Percentiles rank a stretch among this genome's conserved stretches.
These are phyloP conservation scores for Podarcis lilfordi DNA, from an alignment of 2,797 vertebrate genomes.

Conservation along the genomic window DNA sequence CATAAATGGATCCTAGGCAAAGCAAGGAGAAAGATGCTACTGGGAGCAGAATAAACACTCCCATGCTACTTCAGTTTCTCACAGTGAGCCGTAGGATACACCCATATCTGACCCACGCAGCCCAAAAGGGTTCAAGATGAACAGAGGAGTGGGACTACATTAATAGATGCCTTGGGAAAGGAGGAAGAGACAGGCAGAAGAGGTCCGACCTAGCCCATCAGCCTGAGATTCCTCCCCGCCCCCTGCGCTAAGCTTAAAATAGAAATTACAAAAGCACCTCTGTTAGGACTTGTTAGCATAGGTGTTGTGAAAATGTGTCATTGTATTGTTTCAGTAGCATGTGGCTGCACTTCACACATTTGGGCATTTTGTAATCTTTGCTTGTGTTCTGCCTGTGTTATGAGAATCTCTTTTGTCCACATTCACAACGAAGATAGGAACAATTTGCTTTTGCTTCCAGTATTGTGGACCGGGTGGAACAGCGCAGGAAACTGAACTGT, in stretches of 20 bases:
- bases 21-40: neutral
- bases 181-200: neutral
- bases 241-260: neutral
- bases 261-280: neutral
- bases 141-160: neutral
- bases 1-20: neutral
- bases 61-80: neutral
- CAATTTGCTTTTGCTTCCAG: conserved; percentile 75
- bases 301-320: neutral
- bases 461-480: conserved; percentile 87
- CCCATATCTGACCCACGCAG: neutral
- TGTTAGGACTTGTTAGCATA: neutral
- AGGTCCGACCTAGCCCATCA: neutral
- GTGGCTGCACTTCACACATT: neutral
- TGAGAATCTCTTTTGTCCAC: conserved; percentile 41
- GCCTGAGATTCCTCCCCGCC: no score
- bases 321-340: neutral
- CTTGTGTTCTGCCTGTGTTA: conserved; percentile 2
- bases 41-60: neutral
- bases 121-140: neutral
- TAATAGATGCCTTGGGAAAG: neutral
- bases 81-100: neutral
- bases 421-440: conserved; percentile 34
- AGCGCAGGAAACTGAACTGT: conserved; percentile 91
- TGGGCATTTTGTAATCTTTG: neutral